These are phyloP conservation scores for Lymantria monacha DNA, from an alignment of 2,888 invertebrate species.

Conservation along the genomic window DNA sequence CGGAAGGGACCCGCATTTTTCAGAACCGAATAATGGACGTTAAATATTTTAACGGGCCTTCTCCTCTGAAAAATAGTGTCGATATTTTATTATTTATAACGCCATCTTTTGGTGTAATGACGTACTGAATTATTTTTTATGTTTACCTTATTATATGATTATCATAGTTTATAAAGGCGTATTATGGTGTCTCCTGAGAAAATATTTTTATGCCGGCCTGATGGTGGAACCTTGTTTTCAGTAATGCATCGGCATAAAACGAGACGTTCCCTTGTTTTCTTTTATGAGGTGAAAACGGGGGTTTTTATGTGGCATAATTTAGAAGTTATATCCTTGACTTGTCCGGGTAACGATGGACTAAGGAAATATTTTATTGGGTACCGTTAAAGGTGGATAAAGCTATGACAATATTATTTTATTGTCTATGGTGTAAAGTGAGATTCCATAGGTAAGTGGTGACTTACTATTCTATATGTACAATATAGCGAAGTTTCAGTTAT, in stretches of 20 bases:
- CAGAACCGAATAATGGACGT: slow-evolving; percentile 55
- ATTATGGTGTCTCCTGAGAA: neutral
- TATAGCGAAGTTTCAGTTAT: too few relatives aligned
- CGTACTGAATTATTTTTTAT: slow-evolving; percentile 32
- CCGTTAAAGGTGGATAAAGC: too few relatives aligned
- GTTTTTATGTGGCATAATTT: neutral
- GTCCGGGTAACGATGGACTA: too few relatives aligned
- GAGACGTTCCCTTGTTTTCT: neutral
- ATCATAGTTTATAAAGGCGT: slow-evolving; percentile 19
- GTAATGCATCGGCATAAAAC: neutral
- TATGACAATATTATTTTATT: too few relatives aligned
- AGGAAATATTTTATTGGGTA: too few relatives aligned
- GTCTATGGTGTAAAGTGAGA: too few relatives aligned
- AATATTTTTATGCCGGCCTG: neutral
- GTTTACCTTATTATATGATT: slow-evolving; percentile 24
- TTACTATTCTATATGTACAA: too few relatives aligned
- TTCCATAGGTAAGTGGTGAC: too few relatives aligned
- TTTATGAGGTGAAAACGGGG: neutral
- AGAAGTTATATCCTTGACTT: too few relatives aligned
- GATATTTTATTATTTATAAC: slow-evolving; percentile 56
- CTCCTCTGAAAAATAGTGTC: slow-evolving; percentile 52
- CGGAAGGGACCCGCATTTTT: slow-evolving; percentile 60
- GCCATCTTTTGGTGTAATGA: slow-evolving; percentile 34
- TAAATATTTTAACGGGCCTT: slow-evolving; percentile 62
- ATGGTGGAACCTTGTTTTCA: neutral